Base-by-base conservation (phyloP, 2,888 invertebrate species). In the Pammene fasciana region DNA sequence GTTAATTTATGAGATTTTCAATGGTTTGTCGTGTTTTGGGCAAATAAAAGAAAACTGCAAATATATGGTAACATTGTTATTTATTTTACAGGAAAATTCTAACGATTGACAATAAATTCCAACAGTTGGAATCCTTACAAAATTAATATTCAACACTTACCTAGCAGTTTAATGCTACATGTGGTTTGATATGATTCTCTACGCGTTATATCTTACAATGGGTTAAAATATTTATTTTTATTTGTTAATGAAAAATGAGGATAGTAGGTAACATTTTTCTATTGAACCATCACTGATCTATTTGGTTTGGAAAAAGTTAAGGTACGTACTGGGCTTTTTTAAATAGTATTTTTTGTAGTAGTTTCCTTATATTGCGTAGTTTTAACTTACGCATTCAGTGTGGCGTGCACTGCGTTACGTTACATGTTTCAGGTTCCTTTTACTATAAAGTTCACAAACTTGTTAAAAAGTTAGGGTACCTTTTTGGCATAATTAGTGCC, bases 81-180 rank as follows among this genome's bases (percentile, higher is more conserved):
- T 92, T 91, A 89, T 86, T 91, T 90, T 90, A 90, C 89, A 89
- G 88, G 89, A 90, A 87, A 86, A 82, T 82, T 85, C 91, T 91
- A 92, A 92, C 89, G 88, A 88, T 90, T 90, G 87, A 90, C 90
- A 87, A 88, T 88, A 87, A 86, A 88, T 87, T 86, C 87, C 86
- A 82, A 85, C 86, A 79, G 74, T 72, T 82, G 88, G 89, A 88
- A 89, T 85, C 82, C 82, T 91, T 90, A 89, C 82, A 90, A 92
- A 91, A 91, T 87, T 86, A 89, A 89, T 86, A 84, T 68, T 90
- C 87, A 92, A 90, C 90, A 89, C 86, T 91, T 92, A 91, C 75
- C 86, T 90, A 90, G 84, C 83, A 78, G 80, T 82, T 52, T 68
- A 48, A 86, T 78, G 79, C 86, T 88, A 88, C 82, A 86, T 83